Conservation (phyloP, 2,888 invertebrate genomes). For the Ochropacha duplaris region DNA sequence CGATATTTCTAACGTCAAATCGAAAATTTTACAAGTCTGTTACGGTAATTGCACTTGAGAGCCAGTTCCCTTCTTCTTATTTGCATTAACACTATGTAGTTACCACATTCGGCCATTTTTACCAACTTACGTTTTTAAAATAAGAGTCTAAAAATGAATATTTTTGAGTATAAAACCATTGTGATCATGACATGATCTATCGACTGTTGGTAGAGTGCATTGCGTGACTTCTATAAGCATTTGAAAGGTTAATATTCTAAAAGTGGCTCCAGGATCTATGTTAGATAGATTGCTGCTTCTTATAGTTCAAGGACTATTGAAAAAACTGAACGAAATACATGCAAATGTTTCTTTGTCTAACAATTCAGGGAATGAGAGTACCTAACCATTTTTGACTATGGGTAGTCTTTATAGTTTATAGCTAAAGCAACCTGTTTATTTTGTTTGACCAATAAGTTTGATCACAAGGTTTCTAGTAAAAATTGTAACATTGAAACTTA, state of each 20-base stretch:
- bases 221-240: background rate
- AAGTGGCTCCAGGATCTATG: background rate
- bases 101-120: too few relatives aligned
- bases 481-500: too few relatives aligned
- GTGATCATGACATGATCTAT: background rate
- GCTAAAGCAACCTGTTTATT: background rate
- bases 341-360: background rate
- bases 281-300: constrained; percentile 20
- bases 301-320: constrained; percentile 63
- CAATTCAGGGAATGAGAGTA: background rate
- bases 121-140: too few relatives aligned
- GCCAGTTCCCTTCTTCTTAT: too few relatives aligned
- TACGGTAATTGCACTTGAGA: too few relatives aligned
- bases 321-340: constrained; percentile 4
- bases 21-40: too few relatives aligned
- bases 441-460: background rate
- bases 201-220: background rate
- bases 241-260: background rate
- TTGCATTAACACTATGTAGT: too few relatives aligned
- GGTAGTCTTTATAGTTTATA: background rate
- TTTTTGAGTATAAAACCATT: background rate
- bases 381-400: background rate
- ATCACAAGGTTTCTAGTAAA: too few relatives aligned
- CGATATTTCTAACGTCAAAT: too few relatives aligned
- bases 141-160: too few relatives aligned